phyloP scores from a whole-genome alignment of 2,113 vertebrate genomes.

The Leptobrachium leishanense region DNA sequence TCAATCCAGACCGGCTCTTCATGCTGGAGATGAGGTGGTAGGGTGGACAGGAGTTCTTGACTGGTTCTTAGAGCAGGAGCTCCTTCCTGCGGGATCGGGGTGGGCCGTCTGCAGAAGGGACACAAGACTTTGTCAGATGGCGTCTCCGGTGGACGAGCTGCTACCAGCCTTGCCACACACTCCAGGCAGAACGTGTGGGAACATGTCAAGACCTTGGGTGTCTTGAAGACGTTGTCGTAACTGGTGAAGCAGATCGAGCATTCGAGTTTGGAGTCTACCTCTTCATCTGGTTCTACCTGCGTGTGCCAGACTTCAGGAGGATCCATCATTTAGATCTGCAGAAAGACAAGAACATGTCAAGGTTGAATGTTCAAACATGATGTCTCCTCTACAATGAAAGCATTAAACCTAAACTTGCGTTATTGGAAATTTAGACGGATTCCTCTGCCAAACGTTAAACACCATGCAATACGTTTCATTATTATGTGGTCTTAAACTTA shows the following conservation, averaged over 20 bases:
- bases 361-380: not conserved
- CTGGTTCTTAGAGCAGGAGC: slow-evolving; percentile 81
- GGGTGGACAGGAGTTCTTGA: slow-evolving; percentile 77
- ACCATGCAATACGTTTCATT: too few relatives aligned
- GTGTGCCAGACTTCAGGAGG: slow-evolving; percentile 60
- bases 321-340: slow-evolving; percentile 57
- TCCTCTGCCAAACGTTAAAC: too few relatives aligned
- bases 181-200: slow-evolving; percentile 92
- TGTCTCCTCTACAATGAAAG: too few relatives aligned
- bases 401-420: too few relatives aligned
- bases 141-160: slow-evolving; percentile 61
- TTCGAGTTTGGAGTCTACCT: slow-evolving; percentile 67
- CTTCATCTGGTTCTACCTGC: not conserved
- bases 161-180: slow-evolving; percentile 86
- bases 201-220: slow-evolving; percentile 86
- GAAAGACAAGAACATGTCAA: slow-evolving; percentile 5
- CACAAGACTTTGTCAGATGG: slow-evolving; percentile 73
- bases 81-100: slow-evolving; percentile 73
- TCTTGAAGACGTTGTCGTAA: slow-evolving; percentile 94
- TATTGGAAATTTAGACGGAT: too few relatives aligned
- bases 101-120: slow-evolving; percentile 87
- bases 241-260: slow-evolving; percentile 94
- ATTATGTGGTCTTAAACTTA: too few relatives aligned
- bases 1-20: slow-evolving; percentile 87
- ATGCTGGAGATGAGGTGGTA: slow-evolving; percentile 76